Evolutionary conservation across 1,140 invertebrate genomes (phyloP).

Genomic region (Neodiprion pinetum): DNA sequence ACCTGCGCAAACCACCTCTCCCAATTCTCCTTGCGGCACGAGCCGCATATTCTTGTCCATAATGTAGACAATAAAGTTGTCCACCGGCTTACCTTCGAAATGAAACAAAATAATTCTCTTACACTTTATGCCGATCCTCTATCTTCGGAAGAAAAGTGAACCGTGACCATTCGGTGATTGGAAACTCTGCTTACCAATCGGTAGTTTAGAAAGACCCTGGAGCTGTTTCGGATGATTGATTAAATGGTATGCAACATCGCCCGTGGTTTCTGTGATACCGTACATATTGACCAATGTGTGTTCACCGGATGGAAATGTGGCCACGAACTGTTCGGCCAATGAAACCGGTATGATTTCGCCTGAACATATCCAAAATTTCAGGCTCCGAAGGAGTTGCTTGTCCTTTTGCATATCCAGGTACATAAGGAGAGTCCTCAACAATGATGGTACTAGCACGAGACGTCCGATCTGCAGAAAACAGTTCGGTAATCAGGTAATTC

Average conservation of each 20-base stretch:
- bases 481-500: too few relatives aligned
- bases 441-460: slow-evolving; percentile 82
- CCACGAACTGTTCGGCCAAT: slow-evolving; percentile 76
- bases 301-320: slow-evolving; percentile 66
- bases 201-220: slow-evolving; percentile 71
- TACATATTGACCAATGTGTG: slow-evolving; percentile 84
- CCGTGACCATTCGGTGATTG: too few relatives aligned
- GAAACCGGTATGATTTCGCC: slow-evolving; percentile 76
- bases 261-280: slow-evolving; percentile 88
- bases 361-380: slow-evolving; percentile 84
- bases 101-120: too few relatives aligned
- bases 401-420: slow-evolving; percentile 61
- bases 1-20: slow-evolving; percentile 82
- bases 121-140: too few relatives aligned
- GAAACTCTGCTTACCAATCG: slow-evolving; percentile 71
- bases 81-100: slow-evolving; percentile 69
- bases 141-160: slow-evolving; percentile 10
- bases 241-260: slow-evolving; percentile 76
- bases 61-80: slow-evolving; percentile 82
- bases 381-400: slow-evolving; percentile 57
- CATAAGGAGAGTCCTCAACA: slow-evolving; percentile 79
- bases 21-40: slow-evolving; percentile 73
- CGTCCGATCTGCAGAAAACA: slow-evolving; percentile 68
- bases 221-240: slow-evolving; percentile 65
- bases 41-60: slow-evolving; percentile 74